phyloP scores from a whole-genome alignment of 2,888 invertebrate species.

The Lingula anatina region DNA sequence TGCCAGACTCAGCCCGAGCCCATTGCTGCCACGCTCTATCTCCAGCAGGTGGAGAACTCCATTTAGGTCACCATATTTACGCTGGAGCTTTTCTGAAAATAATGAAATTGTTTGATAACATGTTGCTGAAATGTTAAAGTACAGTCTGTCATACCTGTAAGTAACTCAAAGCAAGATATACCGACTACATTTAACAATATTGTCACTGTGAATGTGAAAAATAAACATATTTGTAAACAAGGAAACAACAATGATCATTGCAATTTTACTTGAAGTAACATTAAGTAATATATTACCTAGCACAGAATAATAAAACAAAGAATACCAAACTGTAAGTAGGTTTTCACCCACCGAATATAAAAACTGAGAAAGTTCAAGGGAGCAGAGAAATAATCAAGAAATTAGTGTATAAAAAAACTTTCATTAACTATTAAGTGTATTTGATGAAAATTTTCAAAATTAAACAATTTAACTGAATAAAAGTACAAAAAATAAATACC shows the following conservation, averaged over 20 bases:
- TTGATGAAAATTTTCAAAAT: too few relatives aligned
- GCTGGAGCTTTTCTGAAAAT: constrained; percentile 79
- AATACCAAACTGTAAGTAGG: neutral
- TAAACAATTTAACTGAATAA: too few relatives aligned
- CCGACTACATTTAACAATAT: too few relatives aligned
- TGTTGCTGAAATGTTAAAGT: too few relatives aligned
- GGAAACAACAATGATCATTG: neutral
- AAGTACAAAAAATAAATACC: too few relatives aligned
- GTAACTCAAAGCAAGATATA: too few relatives aligned
- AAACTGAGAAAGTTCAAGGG: neutral
- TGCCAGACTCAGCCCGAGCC: constrained; percentile 85
- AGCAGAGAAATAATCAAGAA: neutral
- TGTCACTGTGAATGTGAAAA: too few relatives aligned
- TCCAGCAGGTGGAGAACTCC: constrained; percentile 64
- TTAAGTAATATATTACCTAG: neutral
- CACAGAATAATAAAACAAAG: neutral
- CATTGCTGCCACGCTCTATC: constrained; percentile 64
- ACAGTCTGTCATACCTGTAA: too few relatives aligned
- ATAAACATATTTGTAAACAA: constrained; percentile 3
- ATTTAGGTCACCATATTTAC: constrained; percentile 79
- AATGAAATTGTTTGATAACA: too few relatives aligned
- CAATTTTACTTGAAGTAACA: neutral
- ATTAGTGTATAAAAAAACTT: too few relatives aligned
- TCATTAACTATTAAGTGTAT: too few relatives aligned
- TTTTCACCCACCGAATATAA: neutral